Evolutionary conservation across 2,113 vertebrate genomes (phyloP), one percentile per base, ranked within the genome.

Genomic region (Calypte anna): DNA sequence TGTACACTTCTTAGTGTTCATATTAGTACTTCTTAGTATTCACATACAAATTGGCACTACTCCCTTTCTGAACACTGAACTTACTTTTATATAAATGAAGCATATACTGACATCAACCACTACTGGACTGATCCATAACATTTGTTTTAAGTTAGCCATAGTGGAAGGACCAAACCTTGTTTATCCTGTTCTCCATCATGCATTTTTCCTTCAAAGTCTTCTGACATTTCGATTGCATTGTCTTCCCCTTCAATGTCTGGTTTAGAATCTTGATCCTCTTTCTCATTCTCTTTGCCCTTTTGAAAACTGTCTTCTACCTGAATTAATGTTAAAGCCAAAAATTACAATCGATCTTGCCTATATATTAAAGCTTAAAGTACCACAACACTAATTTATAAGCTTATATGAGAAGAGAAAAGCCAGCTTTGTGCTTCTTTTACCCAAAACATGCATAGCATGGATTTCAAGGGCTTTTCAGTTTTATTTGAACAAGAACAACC

Each of bases 141-240:
- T 23, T 33, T 78, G 17, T 58, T 51, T 0, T 2, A 50, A 40
- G 51, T 80, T 55, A 64, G 67, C 25, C 24, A 44, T 4, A 93
- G 30, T 10, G 2, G 24, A 90, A 95, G 31, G 53, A 75, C 53
- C 97, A 93, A 85, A 99, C 99, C 99, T 97, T 97, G 95, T 88
- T 98, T 98, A 69, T 98, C 98, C 46, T 89, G 92, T n/a, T 99
- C 98, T 11, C 98, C 99, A 69, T 99, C 99, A 24, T 99, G 98
- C 97, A 99, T 98, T 95, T 99, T 99, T 44, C 99, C 99, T 14
- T 99, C 98, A 93, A 99, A 99, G 97, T 99, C 99, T 85, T 99
- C 99, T 10, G 99, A 99, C 99, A 99, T 99, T 97, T 99, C 99
- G 61, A 99, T 98, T 44, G 99, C 99, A 46, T 99, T 98, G 68